Evolutionary conservation across 2,113 vertebrate species (phyloP).

Genomic region (Castor canadensis): DNA sequence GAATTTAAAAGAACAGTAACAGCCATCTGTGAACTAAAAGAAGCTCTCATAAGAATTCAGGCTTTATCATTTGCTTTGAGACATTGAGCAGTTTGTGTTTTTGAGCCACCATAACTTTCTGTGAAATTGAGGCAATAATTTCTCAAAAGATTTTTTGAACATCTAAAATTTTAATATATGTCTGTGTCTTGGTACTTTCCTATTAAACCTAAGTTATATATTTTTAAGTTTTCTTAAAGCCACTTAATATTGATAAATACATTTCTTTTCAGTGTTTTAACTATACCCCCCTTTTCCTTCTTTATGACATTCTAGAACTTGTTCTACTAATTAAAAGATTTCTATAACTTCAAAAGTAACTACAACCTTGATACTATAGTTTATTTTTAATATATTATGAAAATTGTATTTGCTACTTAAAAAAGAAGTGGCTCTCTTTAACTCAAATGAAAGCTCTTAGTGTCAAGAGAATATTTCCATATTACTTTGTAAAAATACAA

Average conservation of each 20-base stretch:
- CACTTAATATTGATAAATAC: not conserved
- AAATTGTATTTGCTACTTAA: not conserved
- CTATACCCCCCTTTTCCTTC: not conserved
- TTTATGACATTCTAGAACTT: constrained; percentile 20
- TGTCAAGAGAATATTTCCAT: not conserved
- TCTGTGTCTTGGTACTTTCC: not conserved
- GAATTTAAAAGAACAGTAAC: not conserved
- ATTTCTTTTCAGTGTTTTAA: constrained; percentile 8
- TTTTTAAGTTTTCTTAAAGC: not conserved
- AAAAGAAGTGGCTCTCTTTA: not conserved
- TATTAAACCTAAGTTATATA: not conserved
- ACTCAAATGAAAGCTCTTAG: not conserved
- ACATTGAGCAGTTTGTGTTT: not conserved
- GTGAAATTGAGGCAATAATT: not conserved
- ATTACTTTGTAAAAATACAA: not conserved
- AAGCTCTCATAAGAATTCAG: not conserved
- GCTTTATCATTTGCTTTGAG: not conserved
- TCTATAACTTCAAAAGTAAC: not conserved
- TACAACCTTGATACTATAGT: not conserved
- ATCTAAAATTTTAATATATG: not conserved
- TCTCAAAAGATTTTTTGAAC: not conserved
- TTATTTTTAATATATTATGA: not conserved
- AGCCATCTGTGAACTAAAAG: not conserved
- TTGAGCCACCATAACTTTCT: not conserved
- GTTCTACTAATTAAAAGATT: not conserved